phyloP scores from a whole-genome alignment of 2,888 invertebrate genomes.

The Fragum whitleyi region DNA sequence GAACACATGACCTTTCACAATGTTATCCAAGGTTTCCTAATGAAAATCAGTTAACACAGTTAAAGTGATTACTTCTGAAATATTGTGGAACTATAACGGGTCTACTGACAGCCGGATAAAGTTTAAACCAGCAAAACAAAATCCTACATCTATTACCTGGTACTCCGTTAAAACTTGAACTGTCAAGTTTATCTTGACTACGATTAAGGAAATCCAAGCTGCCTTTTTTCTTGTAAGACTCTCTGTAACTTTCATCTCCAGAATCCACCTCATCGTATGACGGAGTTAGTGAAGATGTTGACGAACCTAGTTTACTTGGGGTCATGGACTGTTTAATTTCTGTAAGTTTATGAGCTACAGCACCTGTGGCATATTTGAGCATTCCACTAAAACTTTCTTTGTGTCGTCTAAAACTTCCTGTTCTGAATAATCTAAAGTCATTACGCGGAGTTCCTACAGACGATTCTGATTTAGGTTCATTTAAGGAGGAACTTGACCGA shows the following conservation, averaged over 20 bases:
- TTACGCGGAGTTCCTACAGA: slow-evolving; percentile 29
- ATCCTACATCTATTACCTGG: slow-evolving; percentile 10
- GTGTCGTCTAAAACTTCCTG: slow-evolving; percentile 68
- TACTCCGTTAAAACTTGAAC: slow-evolving; percentile 56
- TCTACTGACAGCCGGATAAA: no score
- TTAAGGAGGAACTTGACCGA: slow-evolving; percentile 66
- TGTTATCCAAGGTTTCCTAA: no score
- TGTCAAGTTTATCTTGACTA: slow-evolving; percentile 60
- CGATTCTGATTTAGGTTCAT: slow-evolving; percentile 59
- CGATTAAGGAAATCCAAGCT: slow-evolving; percentile 68
- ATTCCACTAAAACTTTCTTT: slow-evolving; percentile 78
- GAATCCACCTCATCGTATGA: slow-evolving; percentile 74
- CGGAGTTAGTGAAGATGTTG: slow-evolving; percentile 69
- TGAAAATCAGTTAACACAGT: no score
- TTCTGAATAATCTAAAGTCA: slow-evolving; percentile 61
- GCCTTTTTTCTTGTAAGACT: slow-evolving; percentile 43
- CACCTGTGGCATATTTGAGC: slow-evolving; percentile 76
- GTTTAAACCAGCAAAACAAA: no score
- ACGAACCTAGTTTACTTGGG: slow-evolving; percentile 76
- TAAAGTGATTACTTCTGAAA: no score
- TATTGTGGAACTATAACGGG: no score
- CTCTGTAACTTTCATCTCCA: slow-evolving; percentile 64
- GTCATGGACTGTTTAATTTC: slow-evolving; percentile 83
- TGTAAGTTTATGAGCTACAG: slow-evolving; percentile 78
- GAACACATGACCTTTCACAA: no score